Conservation (phyloP, 2,113 vertebrate genomes). For the Cyanoderma ruficeps region DNA sequence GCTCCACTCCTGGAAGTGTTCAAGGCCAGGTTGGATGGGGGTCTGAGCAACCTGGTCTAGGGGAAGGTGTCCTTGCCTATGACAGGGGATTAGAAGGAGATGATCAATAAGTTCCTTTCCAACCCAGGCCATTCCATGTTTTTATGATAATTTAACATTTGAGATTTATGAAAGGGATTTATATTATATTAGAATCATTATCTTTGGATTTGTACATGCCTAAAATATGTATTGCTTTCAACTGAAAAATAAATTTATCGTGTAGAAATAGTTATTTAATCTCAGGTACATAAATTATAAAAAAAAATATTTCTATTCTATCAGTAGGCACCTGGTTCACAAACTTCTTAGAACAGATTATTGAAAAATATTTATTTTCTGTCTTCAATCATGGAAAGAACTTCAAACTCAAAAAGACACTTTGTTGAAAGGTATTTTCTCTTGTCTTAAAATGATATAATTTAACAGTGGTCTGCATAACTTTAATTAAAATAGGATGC, state of each 20-base stretch:
- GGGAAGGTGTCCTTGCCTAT: neutral
- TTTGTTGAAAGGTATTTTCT: neutral
- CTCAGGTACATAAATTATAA: neutral
- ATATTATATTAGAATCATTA: neutral
- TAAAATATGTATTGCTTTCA: neutral
- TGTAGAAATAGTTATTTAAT: neutral
- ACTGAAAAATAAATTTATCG: neutral
- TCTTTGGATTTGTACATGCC: neutral
- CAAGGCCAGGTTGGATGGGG: no score
- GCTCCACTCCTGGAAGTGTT: accelerated
- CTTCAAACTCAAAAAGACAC: neutral
- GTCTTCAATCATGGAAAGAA: neutral
- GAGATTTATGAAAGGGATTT: neutral
- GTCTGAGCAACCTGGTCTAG: neutral
- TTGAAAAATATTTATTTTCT: neutral
- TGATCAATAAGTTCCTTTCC: neutral
- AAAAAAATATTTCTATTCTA: neutral
- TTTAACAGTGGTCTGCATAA: neutral
- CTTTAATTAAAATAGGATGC: neutral
- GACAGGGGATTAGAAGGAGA: accelerated
- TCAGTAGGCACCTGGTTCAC: neutral
- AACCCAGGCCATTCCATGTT: neutral
- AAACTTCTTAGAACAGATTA: neutral
- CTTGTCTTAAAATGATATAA: neutral
- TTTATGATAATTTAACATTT: neutral